Base-by-base conservation (phyloP, 2,888 invertebrate species). In the Carabus problematicus region DNA sequence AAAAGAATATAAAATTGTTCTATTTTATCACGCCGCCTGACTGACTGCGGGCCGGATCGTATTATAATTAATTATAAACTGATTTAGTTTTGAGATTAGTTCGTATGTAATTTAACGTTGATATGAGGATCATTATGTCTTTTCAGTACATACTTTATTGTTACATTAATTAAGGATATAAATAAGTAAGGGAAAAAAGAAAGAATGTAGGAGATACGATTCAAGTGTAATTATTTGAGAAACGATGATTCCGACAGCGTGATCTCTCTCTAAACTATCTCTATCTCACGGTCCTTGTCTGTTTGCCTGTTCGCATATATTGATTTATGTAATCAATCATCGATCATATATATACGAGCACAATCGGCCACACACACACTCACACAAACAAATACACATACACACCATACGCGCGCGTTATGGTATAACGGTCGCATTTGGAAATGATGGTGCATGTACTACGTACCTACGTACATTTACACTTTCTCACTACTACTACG, bases 1-100 rank as follows among this genome's bases (percentile, higher is more conserved):
- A 78, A 78, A 72, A 72, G 72, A 73, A 73, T 69, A 70, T 70
- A 71, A 70, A 69, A 62, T 69, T 68, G 64, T 75, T 75, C 72
- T 74, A 72, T 73, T 74, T 72, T 73, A 73, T 74, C 75, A 75
- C 74, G 75, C 75, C 76, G 76, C 75, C 74, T 74, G 74, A 76
- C 72, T 75, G 76, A 76, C 76, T 72, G 73, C 73, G 76, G 76
- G 75, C 75, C 75, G 75, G 74, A 74, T 70, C 75, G 74, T 64
- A 64, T 69, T 63, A 70, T 29, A 29, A 29, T 29, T 29, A 29
- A 29, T 29, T 29, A 29, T 18, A 64, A 64, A 70, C 58, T 64
- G 59, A 60, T 64, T 61, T 64, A 64, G 64, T 70, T 70, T 70
- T 72, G 72, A 72, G 72, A 72, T 72, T 72, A 72, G 68, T 72